These are phyloP conservation scores for Lophura nycthemera DNA, from an alignment of 2,113 vertebrate species.

Conservation along the genomic window DNA sequence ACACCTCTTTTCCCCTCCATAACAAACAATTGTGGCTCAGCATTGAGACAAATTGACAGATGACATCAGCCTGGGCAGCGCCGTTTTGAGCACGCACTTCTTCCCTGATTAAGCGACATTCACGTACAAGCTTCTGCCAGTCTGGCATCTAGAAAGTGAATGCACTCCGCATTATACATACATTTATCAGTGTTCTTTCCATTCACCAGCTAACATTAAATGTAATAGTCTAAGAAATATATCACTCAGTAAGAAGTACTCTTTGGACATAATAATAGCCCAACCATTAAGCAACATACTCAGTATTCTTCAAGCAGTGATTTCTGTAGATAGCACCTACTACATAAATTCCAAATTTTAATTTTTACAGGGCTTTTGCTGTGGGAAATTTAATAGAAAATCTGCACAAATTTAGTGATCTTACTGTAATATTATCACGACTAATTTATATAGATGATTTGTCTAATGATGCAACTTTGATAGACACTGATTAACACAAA, in stretches of 20 bases:
- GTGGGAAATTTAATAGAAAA: background rate
- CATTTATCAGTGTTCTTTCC: background rate
- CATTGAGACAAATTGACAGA: background rate
- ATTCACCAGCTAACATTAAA: background rate
- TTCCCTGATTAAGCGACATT: background rate
- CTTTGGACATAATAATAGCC: background rate
- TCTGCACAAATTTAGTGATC: background rate
- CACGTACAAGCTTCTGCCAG: background rate
- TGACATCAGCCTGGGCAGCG: background rate
- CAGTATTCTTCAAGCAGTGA: background rate
- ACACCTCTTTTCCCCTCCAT: rapidly evolving
- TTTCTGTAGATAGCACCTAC: background rate
- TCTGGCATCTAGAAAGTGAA: background rate
- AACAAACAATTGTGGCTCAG: background rate
- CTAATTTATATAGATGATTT: background rate
- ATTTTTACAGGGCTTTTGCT: background rate
- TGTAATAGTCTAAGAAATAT: background rate
- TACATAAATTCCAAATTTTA: background rate
- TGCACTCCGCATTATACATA: background rate
- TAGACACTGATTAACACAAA: background rate
- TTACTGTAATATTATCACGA: background rate
- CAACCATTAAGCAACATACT: background rate
- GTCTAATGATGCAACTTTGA: background rate
- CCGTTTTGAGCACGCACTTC: background rate
- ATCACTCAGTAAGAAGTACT: background rate